A percentile compares a stretch with the other conserved stretches of the same genome.
These are phyloP conservation scores for Menura novaehollandiae DNA, from an alignment of 2,113 vertebrate genomes.

Conservation along the genomic window DNA sequence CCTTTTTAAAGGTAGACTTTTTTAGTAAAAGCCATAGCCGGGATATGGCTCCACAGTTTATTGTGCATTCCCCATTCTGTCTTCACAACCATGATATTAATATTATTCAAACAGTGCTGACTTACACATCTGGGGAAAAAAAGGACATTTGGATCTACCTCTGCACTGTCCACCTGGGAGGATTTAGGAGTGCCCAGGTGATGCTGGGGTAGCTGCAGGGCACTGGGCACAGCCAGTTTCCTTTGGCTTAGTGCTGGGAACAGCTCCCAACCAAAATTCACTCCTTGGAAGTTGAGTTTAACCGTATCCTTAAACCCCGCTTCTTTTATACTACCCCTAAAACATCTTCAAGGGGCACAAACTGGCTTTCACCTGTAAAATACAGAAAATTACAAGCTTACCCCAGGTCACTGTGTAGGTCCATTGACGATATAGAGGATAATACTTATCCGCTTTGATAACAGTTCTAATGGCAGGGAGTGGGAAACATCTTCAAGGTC, in stretches of 20 bases:
- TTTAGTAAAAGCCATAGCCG: not conserved
- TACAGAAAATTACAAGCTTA: not conserved
- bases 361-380: not conserved
- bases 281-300: not conserved
- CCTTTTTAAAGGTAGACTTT: not conserved
- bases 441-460: not conserved
- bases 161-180: not conserved
- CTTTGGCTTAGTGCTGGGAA: not conserved
- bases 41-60: not conserved
- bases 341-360: not conserved
- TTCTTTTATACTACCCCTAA: not conserved
- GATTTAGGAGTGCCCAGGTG: not conserved
- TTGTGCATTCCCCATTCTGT: not conserved
- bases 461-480: not conserved
- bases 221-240: not conserved
- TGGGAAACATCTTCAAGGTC: not conserved
- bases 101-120: too few relatives aligned
- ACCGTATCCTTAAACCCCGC: not conserved
- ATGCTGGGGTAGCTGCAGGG: not conserved
- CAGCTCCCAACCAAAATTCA: not conserved
- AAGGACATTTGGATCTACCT: not conserved
- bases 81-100: not conserved
- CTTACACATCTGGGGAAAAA: not conserved
- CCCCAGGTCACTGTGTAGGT: not conserved
- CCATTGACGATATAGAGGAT: accelerated